Conservation (phyloP, 2,113 vertebrate genomes). For the Pionites leucogaster region DNA sequence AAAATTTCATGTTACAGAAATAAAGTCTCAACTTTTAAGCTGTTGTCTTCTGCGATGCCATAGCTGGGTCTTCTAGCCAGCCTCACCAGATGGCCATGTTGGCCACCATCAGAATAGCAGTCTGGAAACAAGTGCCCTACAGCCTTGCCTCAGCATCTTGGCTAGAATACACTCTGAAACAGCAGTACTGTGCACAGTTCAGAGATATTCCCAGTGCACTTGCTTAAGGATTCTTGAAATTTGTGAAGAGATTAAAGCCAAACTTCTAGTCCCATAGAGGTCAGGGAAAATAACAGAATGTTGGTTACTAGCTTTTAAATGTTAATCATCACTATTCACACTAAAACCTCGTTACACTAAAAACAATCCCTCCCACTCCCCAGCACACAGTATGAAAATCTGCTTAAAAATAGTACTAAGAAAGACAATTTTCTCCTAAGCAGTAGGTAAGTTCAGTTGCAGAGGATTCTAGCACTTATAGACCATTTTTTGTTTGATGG, state of each 20-base stretch:
- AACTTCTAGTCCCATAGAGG: background rate
- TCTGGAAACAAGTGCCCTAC: background rate
- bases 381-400: background rate
- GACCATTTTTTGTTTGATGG: conserved; percentile 27
- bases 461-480: background rate
- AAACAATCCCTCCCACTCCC: background rate
- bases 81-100: background rate
- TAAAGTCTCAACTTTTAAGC: background rate
- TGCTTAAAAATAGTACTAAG: background rate
- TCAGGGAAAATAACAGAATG: conserved; percentile 29
- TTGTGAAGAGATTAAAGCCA: conserved; percentile 5
- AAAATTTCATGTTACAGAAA: background rate
- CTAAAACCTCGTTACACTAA: background rate
- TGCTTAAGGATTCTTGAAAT: conserved; percentile 37
- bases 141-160: background rate
- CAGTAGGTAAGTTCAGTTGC: conserved; percentile 3
- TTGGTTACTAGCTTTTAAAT: background rate
- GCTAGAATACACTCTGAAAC: background rate
- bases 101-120: background rate
- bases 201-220: background rate
- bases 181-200: background rate
- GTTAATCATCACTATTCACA: background rate
- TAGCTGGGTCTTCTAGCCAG: background rate
- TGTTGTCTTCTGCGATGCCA: background rate
- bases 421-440: background rate